Evolutionary conservation across 2,797 vertebrate genomes (phyloP).

Genomic region (Ceryle rudis): DNA sequence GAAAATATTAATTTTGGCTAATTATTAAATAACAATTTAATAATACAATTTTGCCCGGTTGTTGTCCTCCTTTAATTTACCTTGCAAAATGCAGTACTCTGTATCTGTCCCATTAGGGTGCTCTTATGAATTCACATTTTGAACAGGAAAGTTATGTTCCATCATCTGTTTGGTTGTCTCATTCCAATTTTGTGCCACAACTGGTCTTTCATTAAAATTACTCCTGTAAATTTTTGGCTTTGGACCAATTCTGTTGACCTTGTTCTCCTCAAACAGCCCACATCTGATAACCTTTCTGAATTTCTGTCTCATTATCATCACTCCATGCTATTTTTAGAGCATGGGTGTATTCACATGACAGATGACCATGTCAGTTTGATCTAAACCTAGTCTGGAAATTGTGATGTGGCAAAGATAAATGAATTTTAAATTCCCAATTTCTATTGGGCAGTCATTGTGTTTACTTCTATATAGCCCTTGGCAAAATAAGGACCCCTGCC

Average conservation of each 20-base stretch:
- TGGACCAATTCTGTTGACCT: neutral
- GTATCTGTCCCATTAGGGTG: neutral
- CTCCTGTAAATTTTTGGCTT: neutral
- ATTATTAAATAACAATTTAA: neutral
- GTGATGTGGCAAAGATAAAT: neutral
- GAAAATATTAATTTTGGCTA: neutral
- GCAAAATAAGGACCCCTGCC: neutral
- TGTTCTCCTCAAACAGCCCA: neutral
- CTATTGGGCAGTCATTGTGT: neutral
- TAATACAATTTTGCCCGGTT: neutral
- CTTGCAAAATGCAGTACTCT: neutral
- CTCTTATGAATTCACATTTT: neutral
- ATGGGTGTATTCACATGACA: neutral
- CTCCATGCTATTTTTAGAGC: neutral
- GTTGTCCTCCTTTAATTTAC: neutral
- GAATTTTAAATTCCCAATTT: neutral
- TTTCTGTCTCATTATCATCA: neutral
- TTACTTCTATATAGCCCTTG: accelerated
- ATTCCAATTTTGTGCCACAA: neutral
- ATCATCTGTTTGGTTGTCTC: neutral
- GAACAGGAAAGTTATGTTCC: neutral
- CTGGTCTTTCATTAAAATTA: neutral
- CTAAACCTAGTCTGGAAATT: neutral
- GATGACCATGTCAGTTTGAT: neutral
- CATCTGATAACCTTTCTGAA: neutral